These are phyloP conservation scores for Sarcophaga variegata DNA, from an alignment of 2,888 invertebrate species.

Conservation along the genomic window DNA sequence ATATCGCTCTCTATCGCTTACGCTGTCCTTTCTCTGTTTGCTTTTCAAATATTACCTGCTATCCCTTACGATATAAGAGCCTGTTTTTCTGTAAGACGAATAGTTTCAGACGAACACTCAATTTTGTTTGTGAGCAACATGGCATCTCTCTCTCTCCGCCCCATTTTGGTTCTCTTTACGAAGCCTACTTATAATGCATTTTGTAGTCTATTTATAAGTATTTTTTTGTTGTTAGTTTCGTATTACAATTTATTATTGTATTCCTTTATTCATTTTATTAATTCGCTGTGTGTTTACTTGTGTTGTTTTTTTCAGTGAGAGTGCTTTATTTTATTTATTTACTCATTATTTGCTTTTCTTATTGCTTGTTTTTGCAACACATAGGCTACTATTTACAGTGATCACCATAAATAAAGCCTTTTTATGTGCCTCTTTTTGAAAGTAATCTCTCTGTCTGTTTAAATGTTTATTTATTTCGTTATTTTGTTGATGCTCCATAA, in stretches of 20 bases:
- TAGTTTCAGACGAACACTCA: too few relatives aligned
- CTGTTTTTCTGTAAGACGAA: too few relatives aligned
- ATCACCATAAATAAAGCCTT: neutral
- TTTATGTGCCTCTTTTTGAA: neutral
- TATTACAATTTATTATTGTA: neutral
- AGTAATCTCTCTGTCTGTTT: neutral
- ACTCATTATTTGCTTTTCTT: constrained; percentile 43
- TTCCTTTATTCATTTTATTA: neutral
- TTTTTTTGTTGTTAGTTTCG: constrained; percentile 2
- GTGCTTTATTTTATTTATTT: constrained; percentile 39
- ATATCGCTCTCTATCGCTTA: too few relatives aligned
- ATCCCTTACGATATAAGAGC: too few relatives aligned
- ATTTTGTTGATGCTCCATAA: constrained; percentile 17
- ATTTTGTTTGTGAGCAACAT: too few relatives aligned
- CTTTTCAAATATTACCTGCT: too few relatives aligned
- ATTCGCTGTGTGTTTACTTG: neutral
- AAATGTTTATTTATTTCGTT: neutral
- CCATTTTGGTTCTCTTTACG: too few relatives aligned
- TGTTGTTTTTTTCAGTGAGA: neutral
- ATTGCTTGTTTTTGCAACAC: constrained; percentile 10
- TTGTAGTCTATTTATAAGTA: neutral
- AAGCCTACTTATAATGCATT: too few relatives aligned
- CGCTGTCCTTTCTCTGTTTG: too few relatives aligned
- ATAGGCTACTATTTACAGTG: neutral
- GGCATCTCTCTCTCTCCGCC: too few relatives aligned